A percentile compares a stretch with the other conserved stretches of the same genome.
These are phyloP conservation scores for Acrocephalus scirpaceus DNA, from an alignment of 2,797 vertebrate species.

Conservation along the genomic window DNA sequence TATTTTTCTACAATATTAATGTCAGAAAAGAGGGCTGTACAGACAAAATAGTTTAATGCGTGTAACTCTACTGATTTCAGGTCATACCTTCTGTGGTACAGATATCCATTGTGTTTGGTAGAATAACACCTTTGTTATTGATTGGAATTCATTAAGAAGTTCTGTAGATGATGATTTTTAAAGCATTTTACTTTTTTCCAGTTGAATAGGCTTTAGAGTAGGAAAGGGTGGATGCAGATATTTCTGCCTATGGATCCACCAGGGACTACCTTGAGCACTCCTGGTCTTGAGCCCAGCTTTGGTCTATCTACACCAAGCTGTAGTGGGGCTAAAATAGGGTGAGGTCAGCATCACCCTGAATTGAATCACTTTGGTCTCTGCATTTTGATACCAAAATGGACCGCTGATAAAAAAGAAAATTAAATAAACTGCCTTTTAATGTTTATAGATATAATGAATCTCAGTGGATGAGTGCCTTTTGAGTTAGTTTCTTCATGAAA, in stretches of 20 bases:
- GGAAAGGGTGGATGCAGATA: neutral
- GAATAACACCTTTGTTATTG: neutral
- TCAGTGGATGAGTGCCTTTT: neutral
- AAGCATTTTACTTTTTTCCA: neutral
- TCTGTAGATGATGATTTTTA: neutral
- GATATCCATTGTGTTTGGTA: neutral
- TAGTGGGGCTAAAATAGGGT: neutral
- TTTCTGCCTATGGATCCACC: neutral
- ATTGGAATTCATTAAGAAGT: neutral
- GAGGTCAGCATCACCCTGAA: neutral
- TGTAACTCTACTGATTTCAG: neutral
- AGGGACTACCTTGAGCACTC: neutral
- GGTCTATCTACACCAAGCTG: neutral
- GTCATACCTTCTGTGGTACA: neutral
- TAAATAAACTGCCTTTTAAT: neutral
- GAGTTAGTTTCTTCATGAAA: neutral
- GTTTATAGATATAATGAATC: neutral
- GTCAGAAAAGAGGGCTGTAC: neutral
- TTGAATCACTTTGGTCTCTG: neutral
- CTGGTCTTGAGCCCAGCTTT: neutral
- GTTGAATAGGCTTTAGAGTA: neutral
- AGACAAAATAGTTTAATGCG: accelerated
- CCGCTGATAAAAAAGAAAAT: neutral
- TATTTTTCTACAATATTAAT: neutral
- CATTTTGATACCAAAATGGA: neutral